phyloP scores from a whole-genome alignment of 2,797 vertebrate genomes.

The Phoeniculus purpureus region DNA sequence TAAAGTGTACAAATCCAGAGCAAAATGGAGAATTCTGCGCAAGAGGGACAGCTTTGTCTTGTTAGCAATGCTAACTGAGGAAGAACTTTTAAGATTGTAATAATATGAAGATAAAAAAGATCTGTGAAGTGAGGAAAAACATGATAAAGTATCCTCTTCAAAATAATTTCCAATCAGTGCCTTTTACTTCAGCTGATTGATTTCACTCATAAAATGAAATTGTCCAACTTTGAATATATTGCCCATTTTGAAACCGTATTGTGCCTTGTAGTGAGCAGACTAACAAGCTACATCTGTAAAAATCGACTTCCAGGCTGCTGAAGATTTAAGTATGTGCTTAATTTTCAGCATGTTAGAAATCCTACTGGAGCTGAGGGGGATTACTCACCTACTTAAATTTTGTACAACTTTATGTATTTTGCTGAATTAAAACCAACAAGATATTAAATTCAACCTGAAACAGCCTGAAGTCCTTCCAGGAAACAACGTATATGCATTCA shows the following conservation, averaged over 20 bases:
- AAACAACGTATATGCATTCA: background rate
- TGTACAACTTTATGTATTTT: background rate
- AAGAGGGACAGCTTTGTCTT: background rate
- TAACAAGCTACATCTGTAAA: background rate
- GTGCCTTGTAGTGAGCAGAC: background rate
- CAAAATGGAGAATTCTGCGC: rapidly evolving
- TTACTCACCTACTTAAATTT: constrained; percentile 27
- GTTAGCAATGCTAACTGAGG: background rate
- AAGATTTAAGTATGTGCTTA: background rate
- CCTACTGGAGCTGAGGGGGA: background rate
- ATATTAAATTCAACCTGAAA: background rate
- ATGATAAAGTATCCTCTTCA: background rate
- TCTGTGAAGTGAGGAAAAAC: background rate
- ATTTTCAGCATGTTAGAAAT: constrained; percentile 7
- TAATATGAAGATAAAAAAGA: background rate
- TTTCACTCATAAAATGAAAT: background rate
- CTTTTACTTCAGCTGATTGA: background rate
- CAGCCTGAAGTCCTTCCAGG: background rate
- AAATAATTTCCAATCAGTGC: background rate
- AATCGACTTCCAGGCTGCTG: background rate
- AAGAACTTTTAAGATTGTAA: background rate
- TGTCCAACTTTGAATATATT: background rate
- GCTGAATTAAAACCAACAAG: background rate
- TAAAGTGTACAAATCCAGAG: background rate
- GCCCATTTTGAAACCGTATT: background rate